Conservation (phyloP, 2,888 invertebrate genomes). For the Caenorhabditis virilis region DNA sequence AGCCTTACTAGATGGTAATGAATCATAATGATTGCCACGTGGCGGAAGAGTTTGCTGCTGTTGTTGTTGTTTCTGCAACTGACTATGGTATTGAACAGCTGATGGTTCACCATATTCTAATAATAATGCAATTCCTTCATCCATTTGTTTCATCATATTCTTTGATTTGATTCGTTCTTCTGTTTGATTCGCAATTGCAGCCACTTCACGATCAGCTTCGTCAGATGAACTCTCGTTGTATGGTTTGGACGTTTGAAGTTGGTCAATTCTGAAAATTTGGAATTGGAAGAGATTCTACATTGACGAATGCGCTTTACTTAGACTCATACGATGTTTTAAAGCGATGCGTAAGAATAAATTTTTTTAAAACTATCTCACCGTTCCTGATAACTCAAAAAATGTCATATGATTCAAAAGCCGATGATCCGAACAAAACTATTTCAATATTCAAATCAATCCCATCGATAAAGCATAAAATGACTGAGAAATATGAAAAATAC, state of each 20-base stretch:
- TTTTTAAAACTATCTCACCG: no score
- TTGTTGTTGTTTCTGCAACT: neutral
- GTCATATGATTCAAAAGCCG: no score
- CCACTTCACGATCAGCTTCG: conserved; percentile 51
- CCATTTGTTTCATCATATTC: conserved; percentile 9
- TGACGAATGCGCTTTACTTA: no score
- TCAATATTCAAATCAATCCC: no score
- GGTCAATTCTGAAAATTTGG: conserved; percentile 11
- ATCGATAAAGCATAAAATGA: neutral
- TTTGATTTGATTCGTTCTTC: conserved; percentile 1
- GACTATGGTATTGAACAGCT: conserved; percentile 1
- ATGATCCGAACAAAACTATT: no score
- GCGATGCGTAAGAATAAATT: no score
- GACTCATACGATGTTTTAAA: no score
- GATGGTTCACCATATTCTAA: conserved; percentile 14
- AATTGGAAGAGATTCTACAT: neutral
- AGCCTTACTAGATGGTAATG: conserved; percentile 25
- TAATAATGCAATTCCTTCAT: conserved; percentile 12
- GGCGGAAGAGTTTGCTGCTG: neutral
- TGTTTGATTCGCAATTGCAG: conserved; percentile 17
- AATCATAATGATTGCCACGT: conserved; percentile 14
- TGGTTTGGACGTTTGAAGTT: neutral
- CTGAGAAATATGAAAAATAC: conserved; percentile 6
- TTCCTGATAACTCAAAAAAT: no score
- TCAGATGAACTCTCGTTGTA: conserved; percentile 32